These are phyloP conservation scores for Eretmochelys imbricata DNA, from an alignment of 2,113 vertebrate genomes.

Conservation along the genomic window DNA sequence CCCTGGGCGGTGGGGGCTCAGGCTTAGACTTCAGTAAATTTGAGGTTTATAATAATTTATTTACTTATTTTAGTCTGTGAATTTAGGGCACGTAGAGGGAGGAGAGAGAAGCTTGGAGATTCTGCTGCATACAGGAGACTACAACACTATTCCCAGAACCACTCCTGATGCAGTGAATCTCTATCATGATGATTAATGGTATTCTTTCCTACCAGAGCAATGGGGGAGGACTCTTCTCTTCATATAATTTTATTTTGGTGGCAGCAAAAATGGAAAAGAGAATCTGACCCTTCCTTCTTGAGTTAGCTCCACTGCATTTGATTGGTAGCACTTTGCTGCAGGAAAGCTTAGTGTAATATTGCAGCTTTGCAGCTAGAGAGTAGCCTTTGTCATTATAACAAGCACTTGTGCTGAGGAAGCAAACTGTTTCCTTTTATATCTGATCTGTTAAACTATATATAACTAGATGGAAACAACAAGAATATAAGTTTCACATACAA, in stretches of 20 bases:
- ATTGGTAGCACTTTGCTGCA: conserved; percentile 15
- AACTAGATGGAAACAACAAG: background rate
- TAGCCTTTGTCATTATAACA: background rate
- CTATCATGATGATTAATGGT: background rate
- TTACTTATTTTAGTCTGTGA: background rate
- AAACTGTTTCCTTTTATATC: background rate
- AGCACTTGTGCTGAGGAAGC: background rate
- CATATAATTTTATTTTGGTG: background rate
- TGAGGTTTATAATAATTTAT: background rate
- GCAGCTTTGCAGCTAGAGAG: background rate
- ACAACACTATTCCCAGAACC: background rate
- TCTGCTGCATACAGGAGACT: background rate
- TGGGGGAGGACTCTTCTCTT: background rate
- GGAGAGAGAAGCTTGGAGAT: background rate
- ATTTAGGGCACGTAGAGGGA: background rate
- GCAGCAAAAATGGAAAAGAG: background rate
- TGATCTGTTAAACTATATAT: background rate
- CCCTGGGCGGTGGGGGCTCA: no score
- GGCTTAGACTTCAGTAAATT: no score
- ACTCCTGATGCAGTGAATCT: background rate
- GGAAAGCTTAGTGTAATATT: conserved; percentile 25
- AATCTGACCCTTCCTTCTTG: background rate
- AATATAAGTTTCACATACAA: background rate
- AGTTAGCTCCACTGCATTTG: background rate
- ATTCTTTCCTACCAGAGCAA: background rate